These are phyloP conservation scores for Pissodes strobi DNA, from an alignment of 1,140 invertebrate genomes.

Conservation along the genomic window DNA sequence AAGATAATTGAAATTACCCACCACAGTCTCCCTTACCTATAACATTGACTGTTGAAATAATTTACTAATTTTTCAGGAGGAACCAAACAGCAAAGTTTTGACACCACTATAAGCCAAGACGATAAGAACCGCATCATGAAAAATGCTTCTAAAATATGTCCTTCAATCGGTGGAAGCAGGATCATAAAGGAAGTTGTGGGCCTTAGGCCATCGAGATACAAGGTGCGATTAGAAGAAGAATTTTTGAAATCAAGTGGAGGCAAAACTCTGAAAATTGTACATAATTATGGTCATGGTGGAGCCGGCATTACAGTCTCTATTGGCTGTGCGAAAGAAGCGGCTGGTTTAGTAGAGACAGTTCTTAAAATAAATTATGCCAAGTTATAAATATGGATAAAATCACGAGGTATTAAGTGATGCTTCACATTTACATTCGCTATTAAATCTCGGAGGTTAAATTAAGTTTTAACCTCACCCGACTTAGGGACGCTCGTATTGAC, in stretches of 20 bases:
- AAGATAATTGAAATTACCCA: too few relatives aligned
- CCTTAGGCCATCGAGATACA: constrained; percentile 69
- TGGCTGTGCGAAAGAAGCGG: constrained; percentile 77
- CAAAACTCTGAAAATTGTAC: constrained; percentile 63
- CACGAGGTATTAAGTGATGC: too few relatives aligned
- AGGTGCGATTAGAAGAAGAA: constrained; percentile 70
- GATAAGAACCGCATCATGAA: constrained; percentile 29
- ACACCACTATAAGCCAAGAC: constrained; percentile 7
- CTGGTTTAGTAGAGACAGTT: constrained; percentile 57
- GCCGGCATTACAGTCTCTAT: constrained; percentile 82
- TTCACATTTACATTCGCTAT: not conserved
- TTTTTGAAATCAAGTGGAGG: constrained; percentile 31
- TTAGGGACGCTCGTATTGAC: too few relatives aligned
- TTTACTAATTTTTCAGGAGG: constrained; percentile 21
- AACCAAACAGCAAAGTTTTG: constrained; percentile 21
- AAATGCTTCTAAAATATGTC: constrained; percentile 44
- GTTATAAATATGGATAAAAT: constrained; percentile 21
- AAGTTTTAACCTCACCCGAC: too few relatives aligned
- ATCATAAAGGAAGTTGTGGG: constrained; percentile 71
- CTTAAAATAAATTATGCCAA: constrained; percentile 14
- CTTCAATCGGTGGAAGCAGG: constrained; percentile 50
- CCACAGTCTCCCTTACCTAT: too few relatives aligned
- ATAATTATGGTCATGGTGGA: constrained; percentile 93
- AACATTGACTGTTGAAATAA: too few relatives aligned
- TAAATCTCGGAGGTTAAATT: too few relatives aligned